These are phyloP conservation scores for Drosophila leonis DNA, from an alignment of 2,888 invertebrate species.

Conservation along the genomic window DNA sequence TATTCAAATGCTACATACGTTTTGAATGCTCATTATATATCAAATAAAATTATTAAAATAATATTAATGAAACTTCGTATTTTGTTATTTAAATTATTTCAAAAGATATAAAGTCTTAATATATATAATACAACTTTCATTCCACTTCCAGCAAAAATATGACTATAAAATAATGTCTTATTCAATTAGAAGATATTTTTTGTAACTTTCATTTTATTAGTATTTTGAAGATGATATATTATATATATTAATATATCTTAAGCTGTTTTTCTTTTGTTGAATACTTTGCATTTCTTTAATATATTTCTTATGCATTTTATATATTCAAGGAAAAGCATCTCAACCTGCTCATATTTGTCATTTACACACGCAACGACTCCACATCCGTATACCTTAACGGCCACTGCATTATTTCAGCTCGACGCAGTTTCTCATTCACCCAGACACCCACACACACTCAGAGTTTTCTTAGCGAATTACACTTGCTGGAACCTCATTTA, in stretches of 20 bases:
- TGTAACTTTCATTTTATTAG: background rate
- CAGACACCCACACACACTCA: conserved; percentile 3
- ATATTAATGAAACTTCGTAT: too few species aligned
- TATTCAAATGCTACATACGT: too few species aligned
- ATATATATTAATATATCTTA: background rate
- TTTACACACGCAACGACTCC: conserved; percentile 34
- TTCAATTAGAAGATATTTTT: background rate
- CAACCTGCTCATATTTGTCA: conserved; percentile 34
- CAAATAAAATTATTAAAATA: too few species aligned
- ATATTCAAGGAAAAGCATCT: background rate
- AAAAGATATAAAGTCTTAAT: too few species aligned
- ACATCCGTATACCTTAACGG: conserved; percentile 37
- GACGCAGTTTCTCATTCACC: background rate
- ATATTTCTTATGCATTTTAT: background rate
- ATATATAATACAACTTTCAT: too few species aligned
- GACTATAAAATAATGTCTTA: too few species aligned
- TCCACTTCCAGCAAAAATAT: too few species aligned
- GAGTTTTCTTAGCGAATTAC: conserved; percentile 35
- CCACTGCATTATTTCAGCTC: conserved; percentile 45
- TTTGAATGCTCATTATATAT: too few species aligned
- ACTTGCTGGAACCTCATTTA: conserved; percentile 52
- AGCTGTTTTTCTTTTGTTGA: background rate
- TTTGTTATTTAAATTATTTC: too few species aligned
- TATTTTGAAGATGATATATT: background rate
- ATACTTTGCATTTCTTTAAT: background rate